phyloP scores from a whole-genome alignment of 2,888 invertebrate species.

The Pachymerium ferrugineum region DNA sequence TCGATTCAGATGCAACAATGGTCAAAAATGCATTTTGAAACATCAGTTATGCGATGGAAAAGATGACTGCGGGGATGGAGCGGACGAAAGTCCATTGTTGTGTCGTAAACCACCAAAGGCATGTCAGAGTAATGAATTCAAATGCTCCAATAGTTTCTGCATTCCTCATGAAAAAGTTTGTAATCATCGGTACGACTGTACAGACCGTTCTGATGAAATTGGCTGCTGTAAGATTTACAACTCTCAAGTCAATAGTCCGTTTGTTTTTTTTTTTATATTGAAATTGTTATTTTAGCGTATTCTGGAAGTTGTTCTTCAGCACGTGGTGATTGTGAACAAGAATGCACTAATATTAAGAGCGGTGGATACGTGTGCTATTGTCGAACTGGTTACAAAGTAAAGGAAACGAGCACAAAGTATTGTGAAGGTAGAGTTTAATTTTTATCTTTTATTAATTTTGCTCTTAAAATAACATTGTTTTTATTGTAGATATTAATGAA shows the following conservation, averaged over 20 bases:
- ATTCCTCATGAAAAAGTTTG: slow-evolving; percentile 72
- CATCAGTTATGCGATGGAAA: slow-evolving; percentile 69
- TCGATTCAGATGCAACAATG: slow-evolving; percentile 84
- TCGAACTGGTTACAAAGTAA: slow-evolving; percentile 75
- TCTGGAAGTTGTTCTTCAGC: slow-evolving; percentile 39
- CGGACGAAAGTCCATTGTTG: slow-evolving; percentile 85
- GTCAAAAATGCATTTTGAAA: slow-evolving; percentile 54
- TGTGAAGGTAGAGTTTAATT: slow-evolving; percentile 54
- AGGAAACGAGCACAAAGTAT: slow-evolving; percentile 70
- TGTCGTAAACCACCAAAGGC: slow-evolving; percentile 56
- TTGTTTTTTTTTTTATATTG: neutral
- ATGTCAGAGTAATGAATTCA: slow-evolving; percentile 63
- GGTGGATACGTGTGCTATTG: slow-evolving; percentile 88
- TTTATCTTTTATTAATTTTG: neutral
- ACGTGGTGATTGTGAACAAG: slow-evolving; percentile 83
- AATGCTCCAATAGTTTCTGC: slow-evolving; percentile 82
- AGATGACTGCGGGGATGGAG: slow-evolving; percentile 90
- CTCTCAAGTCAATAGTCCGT: neutral
- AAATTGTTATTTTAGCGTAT: neutral
- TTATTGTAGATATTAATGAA: slow-evolving; percentile 71
- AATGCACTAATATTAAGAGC: slow-evolving; percentile 76
- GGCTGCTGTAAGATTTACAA: slow-evolving; percentile 65
- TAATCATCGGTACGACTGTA: slow-evolving; percentile 85
- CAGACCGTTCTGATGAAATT: slow-evolving; percentile 80
- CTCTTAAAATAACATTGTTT: neutral